Percentiles rank a stretch among this genome's conserved stretches.
Evolutionary conservation across 2,888 invertebrate genomes (phyloP).

Genomic region (Elgonia sp.): DNA sequence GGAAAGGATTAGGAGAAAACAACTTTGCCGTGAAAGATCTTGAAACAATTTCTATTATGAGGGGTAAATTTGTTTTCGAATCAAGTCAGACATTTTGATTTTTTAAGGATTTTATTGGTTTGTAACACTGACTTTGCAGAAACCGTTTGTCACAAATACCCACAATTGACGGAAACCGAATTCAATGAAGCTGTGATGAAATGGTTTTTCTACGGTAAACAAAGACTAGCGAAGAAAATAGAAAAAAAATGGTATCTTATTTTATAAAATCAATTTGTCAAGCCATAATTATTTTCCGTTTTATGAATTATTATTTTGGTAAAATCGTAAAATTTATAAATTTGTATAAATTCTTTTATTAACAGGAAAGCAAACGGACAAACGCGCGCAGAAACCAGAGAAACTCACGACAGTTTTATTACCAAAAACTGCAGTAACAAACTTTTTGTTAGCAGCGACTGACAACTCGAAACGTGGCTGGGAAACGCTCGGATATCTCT

Average conservation of each 20-base stretch:
- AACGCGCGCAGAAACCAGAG: conserved; percentile 2
- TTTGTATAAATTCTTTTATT: conserved; percentile 7
- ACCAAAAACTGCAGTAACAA: conserved; percentile 30
- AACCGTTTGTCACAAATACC: neutral
- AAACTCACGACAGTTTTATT: conserved; percentile 21
- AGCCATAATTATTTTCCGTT: neutral
- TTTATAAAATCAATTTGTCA: conserved; percentile 1
- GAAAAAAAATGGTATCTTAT: conserved; percentile 8
- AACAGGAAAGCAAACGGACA: conserved; percentile 2
- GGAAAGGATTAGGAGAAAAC: conserved; percentile 34
- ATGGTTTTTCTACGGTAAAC: conserved; percentile 33
- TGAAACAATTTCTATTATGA: conserved; percentile 8
- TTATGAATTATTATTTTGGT: neutral
- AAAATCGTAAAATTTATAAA: neutral
- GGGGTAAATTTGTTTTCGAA: conserved; percentile 14
- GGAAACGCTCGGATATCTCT: conserved; percentile 24
- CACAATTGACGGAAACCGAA: conserved; percentile 19
- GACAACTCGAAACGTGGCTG: conserved; percentile 13
- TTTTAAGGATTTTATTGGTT: neutral
- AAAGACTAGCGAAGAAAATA: conserved; percentile 6
- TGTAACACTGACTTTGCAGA: neutral
- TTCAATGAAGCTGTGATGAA: conserved; percentile 16
- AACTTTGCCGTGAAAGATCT: conserved; percentile 21
- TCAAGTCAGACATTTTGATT: neutral
- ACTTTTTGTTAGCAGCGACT: conserved; percentile 33